Base-by-base conservation (phyloP, 2,113 vertebrate genomes). In the Caranx melampygus region DNA sequence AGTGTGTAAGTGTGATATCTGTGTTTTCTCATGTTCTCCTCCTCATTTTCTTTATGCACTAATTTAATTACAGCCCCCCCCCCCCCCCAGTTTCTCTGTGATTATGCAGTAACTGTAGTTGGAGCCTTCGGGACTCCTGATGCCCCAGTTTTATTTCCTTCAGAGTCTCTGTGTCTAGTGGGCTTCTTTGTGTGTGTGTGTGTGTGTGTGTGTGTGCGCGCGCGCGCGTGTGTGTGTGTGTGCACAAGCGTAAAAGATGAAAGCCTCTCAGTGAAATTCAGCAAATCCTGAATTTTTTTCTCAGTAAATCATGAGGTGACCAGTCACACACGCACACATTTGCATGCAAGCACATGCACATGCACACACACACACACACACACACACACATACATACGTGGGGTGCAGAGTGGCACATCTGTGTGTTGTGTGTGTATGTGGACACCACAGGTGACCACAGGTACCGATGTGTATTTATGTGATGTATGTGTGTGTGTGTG, bases 61-160 rank as follows among this genome's bases (percentile, higher is more conserved):
- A 88, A 90, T 91, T 91, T 87, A 90, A 91, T 91, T 91, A 88
- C 87, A 85, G 63, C 40, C 42, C 33, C 26, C 35, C 58, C 54
- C 70, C 21, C 64, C 58, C 35, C 59, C 12, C 55, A 51, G 49
- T 66, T 81, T 82, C 71, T 73, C 72, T 86, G 55, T 94, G 92
- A 95, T 94, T 94, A 94, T 93, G 92, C 90, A 90, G 85, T 82
- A 84, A 79, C 42, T 88, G 82, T 87, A 87, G 91, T 91, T 93
- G 82, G 91, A 93, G 93, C 94, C 93, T 94, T 88, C 72, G 89
- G 94, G 94, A 94, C 91, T 92, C 86, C 82, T 84, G 87, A 92
- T 95, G 95, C 86, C 94, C 94, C 88, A 94, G 85, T 93, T 95
- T 92, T 83, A 81, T 75, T 75, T 59, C 69, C 57, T 78, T 80